Evolutionary conservation across 1,140 invertebrate species (phyloP).

Genomic region (Cheumatopsyche charites): DNA sequence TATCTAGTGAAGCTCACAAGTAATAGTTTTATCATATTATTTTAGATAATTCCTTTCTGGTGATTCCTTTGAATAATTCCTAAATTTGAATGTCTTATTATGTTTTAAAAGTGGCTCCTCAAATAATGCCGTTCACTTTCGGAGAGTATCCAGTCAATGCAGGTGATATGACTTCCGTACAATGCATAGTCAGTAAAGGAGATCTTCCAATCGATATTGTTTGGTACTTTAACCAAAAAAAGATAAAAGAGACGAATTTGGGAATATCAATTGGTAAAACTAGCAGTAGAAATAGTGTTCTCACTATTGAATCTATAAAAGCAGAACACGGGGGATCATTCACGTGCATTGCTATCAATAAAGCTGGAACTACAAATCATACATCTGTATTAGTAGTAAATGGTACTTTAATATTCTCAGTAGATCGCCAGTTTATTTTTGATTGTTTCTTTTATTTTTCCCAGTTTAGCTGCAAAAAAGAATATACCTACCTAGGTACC

Average conservation of each 20-base stretch:
- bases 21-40: background rate
- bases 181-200: constrained; percentile 74
- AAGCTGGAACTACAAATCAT: constrained; percentile 68
- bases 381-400: constrained; percentile 69
- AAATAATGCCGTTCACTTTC: constrained; percentile 71
- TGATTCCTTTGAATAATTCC: background rate
- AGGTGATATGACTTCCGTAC: constrained; percentile 63
- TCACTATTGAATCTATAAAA: constrained; percentile 67
- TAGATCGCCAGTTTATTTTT: background rate
- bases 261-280: constrained; percentile 61
- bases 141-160: constrained; percentile 66
- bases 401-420: constrained; percentile 62
- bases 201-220: constrained; percentile 75
- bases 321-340: constrained; percentile 71
- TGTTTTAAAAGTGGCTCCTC: constrained; percentile 64
- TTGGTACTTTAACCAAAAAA: constrained; percentile 66
- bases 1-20: constrained; percentile 44
- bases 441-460: background rate
- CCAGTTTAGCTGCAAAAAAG: too few relatives aligned
- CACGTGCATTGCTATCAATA: constrained; percentile 72
- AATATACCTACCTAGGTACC: too few relatives aligned
- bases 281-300: constrained; percentile 63
- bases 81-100: constrained; percentile 3
- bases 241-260: constrained; percentile 33
- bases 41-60: background rate